Evolutionary conservation across 2,797 vertebrate species (phyloP).

Genomic region (Pseudomugil tenellus): DNA sequence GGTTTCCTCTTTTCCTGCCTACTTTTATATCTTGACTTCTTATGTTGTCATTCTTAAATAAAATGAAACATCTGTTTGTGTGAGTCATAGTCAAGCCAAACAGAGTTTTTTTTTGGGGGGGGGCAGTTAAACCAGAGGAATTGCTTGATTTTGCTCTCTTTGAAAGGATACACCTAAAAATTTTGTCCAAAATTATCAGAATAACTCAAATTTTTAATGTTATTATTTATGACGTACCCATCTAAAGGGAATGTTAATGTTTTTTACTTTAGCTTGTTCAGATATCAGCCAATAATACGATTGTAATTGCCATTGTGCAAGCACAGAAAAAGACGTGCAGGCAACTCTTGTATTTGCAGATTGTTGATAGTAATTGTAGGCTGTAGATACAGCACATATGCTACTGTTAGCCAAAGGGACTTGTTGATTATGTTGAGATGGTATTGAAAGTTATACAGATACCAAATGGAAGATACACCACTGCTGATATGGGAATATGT

Average conservation of each 20-base stretch:
- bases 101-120: neutral
- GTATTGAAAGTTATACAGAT: neutral
- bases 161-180: neutral
- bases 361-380: neutral
- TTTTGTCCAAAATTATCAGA: neutral
- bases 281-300: neutral
- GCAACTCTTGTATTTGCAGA: neutral
- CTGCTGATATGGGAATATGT: neutral
- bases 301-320: neutral
- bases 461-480: neutral
- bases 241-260: neutral
- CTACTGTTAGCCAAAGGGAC: neutral
- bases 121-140: too few species aligned
- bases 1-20: conserved; percentile 21
- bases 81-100: neutral
- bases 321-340: neutral
- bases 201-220: too few species aligned
- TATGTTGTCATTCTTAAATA: neutral
- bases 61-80: neutral
- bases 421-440: neutral
- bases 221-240: neutral
- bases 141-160: neutral
- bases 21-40: conserved; percentile 1
- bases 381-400: neutral
- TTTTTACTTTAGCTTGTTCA: neutral